These are phyloP conservation scores for Tenualosa ilisha DNA, from an alignment of 2,797 vertebrate genomes.

Conservation along the genomic window DNA sequence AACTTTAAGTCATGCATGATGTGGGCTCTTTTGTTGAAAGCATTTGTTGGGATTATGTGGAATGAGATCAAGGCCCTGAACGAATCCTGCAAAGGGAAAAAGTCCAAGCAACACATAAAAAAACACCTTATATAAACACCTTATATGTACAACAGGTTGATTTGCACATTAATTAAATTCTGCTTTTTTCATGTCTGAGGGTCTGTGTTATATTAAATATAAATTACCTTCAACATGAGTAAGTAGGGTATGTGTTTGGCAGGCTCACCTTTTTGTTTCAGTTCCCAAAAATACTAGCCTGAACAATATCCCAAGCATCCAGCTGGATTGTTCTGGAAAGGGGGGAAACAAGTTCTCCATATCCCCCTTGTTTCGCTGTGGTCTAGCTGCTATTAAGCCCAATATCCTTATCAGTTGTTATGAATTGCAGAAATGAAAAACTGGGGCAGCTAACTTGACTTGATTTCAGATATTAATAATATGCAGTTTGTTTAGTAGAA, in stretches of 20 bases:
- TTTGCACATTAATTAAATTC: conserved; percentile 62
- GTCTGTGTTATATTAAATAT: conserved; percentile 62
- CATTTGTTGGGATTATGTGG: conserved; percentile 60
- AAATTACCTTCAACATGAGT: conserved; percentile 61
- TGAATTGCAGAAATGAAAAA: conserved; percentile 59
- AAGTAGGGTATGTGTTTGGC: conserved; percentile 57
- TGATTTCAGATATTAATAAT: conserved; percentile 46
- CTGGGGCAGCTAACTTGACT: conserved; percentile 26
- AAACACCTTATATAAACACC: conserved; percentile 24
- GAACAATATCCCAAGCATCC: conserved; percentile 56
- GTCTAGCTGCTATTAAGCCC: conserved; percentile 45
- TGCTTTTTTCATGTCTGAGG: conserved; percentile 46
- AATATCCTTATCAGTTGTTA: conserved; percentile 63
- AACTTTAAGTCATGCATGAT: conserved; percentile 54
- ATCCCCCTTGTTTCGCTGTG: conserved; percentile 54
- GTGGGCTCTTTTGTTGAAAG: conserved; percentile 55
- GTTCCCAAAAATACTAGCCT: conserved; percentile 55
- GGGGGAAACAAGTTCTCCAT: conserved; percentile 53
- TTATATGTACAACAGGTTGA: conserved; percentile 55
- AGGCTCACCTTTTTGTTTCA: conserved; percentile 62
- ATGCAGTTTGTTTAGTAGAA: neutral
- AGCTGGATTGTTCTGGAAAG: conserved; percentile 54
- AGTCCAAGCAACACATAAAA: conserved; percentile 62
- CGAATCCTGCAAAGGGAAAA: conserved; percentile 43
- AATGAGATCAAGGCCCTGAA: conserved; percentile 61